Base-by-base conservation (phyloP, 2,888 invertebrate genomes). In the Euspilapteryx auroguttella region DNA sequence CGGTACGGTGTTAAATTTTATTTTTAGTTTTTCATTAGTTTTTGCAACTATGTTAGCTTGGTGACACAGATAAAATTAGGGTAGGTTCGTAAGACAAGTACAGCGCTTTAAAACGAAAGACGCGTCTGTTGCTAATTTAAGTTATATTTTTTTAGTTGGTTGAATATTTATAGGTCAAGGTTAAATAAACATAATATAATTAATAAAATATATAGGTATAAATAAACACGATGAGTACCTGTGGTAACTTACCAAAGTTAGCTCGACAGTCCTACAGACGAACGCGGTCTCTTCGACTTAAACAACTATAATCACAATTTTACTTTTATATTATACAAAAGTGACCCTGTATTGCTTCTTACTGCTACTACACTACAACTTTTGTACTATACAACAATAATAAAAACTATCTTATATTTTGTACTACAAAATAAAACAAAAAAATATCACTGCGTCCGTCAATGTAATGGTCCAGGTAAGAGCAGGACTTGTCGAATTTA, bases 291-390 rank as follows among this genome's bases (percentile, higher is more conserved):
- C 50, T 47, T 57, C 61, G 63, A 56, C 69, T 75, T 73, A 73
- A 57, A 58, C 73, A 58, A 58, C 75, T 75, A 75, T 71, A 66
- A 75, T 75, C 75, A 75, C 75, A 75, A 68, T 71, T 68, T 65
- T 69, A 69, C 71, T 66, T 71, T 73, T 73, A 66, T 69, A 69
- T 71, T 66, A 71, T 73, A 75, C 69, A 73, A 73, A 73, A 73
- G 69, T 62, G 73, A 75, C 75, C 75, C 75, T 75, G 75, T 75
- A 71, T 71, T 57, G 58, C 64, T 62, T 66, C 59, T 54, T 63
- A 62, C 57, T 57, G 64, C 23, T 25, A 29, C 6, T 24, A 15
- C 45, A 36, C 64, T 68, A 68, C 62, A 65, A 66, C 63, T 58
- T 65, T 73, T 75, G 73, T 73, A 73, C 75, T 73, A 62, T 68